Base-by-base conservation (phyloP, 2,888 invertebrate genomes). In the Drosophila mimica region DNA sequence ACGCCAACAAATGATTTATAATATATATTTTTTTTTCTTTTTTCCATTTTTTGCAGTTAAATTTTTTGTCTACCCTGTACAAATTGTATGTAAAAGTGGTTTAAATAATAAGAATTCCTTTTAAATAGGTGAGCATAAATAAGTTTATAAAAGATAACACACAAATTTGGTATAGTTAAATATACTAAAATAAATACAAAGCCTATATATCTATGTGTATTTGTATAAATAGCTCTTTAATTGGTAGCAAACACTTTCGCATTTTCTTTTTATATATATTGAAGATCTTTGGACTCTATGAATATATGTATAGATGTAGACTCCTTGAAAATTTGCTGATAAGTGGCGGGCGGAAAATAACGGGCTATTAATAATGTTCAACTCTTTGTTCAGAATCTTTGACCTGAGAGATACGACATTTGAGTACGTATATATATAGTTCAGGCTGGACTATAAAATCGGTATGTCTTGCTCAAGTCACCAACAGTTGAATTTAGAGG, bases 1-100 rank as follows among this genome's bases (percentile, higher is more conserved):
- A 76, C 70, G 78, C 79, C 62, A 63, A 75, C 77, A 83, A 87
- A 87, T 84, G 82, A 83, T 83, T 79, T 83, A 78, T 86, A 62
- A 76, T 65, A 74, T 64, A 61, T 64, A 3, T 43, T 0, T 49
- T 70, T 60, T 71, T 60, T 43, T 52, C 51, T 36, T 46, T 46
- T 8, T 7, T 13, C 46, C 40, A 58, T 30, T 65, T 79, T 81
- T 81, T 48, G 54, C 38, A 61, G 25, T 52, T 52, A 69, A 64
- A 67, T 70, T 40, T 51, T 43, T 30, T 6, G 3, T 62, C 0
- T 79, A 79, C 82, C 74, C 87, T 83, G 43, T 30, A 64, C 25
- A n/a, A 34, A 9, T 8, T 13, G 11, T 2, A 54, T 15, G 25
- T 4, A 38, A 8, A 54, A 8, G 25, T 15, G 1, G 11, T 6